These are phyloP conservation scores for Argyra leucocephala DNA, from an alignment of 2,888 invertebrate species.

Conservation along the genomic window DNA sequence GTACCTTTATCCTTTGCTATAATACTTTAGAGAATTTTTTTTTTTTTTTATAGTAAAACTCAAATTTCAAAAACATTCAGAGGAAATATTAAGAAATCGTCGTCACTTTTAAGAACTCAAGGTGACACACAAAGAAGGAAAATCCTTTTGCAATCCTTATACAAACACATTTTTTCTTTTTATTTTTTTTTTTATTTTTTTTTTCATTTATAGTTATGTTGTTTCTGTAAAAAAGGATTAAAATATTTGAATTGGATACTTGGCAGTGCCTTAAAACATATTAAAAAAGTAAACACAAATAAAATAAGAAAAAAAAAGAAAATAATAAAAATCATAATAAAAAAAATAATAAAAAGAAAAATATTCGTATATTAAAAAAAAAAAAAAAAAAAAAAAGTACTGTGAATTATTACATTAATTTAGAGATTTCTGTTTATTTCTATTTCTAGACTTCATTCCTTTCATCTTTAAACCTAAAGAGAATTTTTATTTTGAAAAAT, in stretches of 20 bases:
- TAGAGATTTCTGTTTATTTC: neutral
- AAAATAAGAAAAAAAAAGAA: neutral
- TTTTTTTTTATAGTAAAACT: no score
- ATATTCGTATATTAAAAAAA: neutral
- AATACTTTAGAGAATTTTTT: no score
- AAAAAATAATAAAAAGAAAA: no score
- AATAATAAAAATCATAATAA: neutral
- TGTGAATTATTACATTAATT: conserved; percentile 1
- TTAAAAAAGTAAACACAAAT: neutral
- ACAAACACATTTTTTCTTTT: neutral
- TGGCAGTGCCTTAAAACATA: neutral
- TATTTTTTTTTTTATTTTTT: no score
- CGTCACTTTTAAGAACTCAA: neutral
- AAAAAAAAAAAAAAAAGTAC: neutral
- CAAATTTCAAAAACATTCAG: no score
- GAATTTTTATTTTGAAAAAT: neutral
- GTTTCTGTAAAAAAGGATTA: neutral
- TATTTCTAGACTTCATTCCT: neutral
- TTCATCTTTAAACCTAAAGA: no score
- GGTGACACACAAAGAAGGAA: neutral
- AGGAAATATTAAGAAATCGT: neutral
- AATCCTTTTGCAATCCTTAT: no score
- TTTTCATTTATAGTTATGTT: neutral
- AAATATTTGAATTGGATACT: neutral
- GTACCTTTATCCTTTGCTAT: no score